Percentiles rank a stretch among this genome's conserved stretches.
phyloP scores from a whole-genome alignment of 1,140 invertebrate species.

The Plectrocnemia conspersa region DNA sequence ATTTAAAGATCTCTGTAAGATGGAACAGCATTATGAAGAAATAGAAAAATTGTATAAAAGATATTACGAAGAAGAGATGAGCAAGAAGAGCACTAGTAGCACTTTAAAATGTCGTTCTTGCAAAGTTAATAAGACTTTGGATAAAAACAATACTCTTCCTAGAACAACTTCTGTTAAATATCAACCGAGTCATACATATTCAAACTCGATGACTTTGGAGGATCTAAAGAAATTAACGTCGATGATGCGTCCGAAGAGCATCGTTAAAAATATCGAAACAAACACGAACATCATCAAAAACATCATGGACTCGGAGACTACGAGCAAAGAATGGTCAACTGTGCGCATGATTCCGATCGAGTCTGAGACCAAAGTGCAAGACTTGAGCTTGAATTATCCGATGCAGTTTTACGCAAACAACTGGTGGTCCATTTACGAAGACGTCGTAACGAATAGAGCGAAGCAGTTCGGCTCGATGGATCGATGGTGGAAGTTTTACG shows the following conservation, averaged over 20 bases:
- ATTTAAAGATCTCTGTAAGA: conserved; percentile 33
- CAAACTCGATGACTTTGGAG: conserved; percentile 5
- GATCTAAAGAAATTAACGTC: conserved; percentile 13
- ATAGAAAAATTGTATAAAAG: conserved; percentile 28
- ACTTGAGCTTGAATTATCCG: conserved; percentile 45
- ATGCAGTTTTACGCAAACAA: conserved; percentile 50
- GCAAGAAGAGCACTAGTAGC: background rate
- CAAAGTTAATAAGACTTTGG: too few species aligned
- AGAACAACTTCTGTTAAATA: too few species aligned
- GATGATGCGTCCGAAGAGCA: conserved; percentile 42
- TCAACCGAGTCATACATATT: too few species aligned
- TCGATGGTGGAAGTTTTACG: conserved; percentile 50
- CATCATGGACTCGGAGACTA: conserved; percentile 21
- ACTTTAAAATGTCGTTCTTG: too few species aligned
- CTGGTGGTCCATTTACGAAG: conserved; percentile 51
- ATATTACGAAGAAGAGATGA: conserved; percentile 33
- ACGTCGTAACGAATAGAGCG: conserved; percentile 45
- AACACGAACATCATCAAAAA: conserved; percentile 42
- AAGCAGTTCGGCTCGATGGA: conserved; percentile 50
- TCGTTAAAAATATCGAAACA: conserved; percentile 43
- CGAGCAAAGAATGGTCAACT: background rate
- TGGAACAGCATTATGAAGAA: conserved; percentile 34
- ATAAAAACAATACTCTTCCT: too few species aligned
- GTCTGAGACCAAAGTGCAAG: conserved; percentile 33
- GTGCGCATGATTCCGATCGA: conserved; percentile 2